Base-by-base conservation (phyloP, 2,113 vertebrate species). In the Prochilodus magdalenae region DNA sequence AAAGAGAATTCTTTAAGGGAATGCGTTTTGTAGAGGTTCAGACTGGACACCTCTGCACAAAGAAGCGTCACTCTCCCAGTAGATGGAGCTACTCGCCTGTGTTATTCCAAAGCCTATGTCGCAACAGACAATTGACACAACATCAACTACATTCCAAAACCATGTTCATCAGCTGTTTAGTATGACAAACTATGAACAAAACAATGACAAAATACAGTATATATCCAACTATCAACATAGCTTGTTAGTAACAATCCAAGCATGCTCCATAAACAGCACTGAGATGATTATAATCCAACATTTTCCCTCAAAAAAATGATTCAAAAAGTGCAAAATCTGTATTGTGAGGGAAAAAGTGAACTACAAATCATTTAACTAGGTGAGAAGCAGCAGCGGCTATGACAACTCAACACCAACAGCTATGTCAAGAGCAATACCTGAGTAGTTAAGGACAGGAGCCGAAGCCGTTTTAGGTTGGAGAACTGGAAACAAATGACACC, bases 381-480 rank as follows among this genome's bases (percentile, higher is more conserved):
- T 76, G 81, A 12, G 86, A 36, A 75, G 63, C 29, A 26, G 24
- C 65, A 40, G 33, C n/a, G n/a, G n/a, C 60, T 69, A 79, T 12
- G 16, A 83, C 53, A 44, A 33, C 77, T 33, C 22, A 65, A 80
- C 82, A 63, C 73, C 65, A 73, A 65, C 63, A 59, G 77, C 63
- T 49, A 59, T 63, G 49, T 27, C 3, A 22, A 49, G 44, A 66
- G 18, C 44, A 79, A 74, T 99, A 99, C 97, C 97, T 99, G 91
- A 93, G 66, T 89, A 93, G 93, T 94, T 95, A 92, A 98, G 93
- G 88, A 90, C 93, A 85, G 96, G 96, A 79, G 96, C 95, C 75
- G 97, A 98, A 86, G 95, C 94, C 87, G 95, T 96, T 97, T 97
- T 97, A 95, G 93, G 94, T 90, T 95, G 96, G 88, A 95, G 94